Percentiles rank a stretch among this genome's conserved stretches.
Conservation (phyloP, 2,797 vertebrate genomes). For the Tangara arthus region DNA sequence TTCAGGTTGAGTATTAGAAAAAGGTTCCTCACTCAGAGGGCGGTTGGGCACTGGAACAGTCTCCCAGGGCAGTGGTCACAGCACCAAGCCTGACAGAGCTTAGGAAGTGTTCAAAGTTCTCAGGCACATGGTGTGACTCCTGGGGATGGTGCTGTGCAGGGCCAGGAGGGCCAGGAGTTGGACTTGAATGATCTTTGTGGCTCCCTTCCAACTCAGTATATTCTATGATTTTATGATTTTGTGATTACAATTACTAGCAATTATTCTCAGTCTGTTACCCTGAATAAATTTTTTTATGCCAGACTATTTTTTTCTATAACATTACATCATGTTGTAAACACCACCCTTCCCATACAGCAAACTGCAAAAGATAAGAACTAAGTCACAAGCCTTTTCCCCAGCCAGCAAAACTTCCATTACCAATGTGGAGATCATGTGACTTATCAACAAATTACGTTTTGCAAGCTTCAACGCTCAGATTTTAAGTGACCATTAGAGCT, state of each 20-base stretch:
- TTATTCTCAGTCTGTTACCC: not conserved
- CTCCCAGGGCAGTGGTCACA: not conserved
- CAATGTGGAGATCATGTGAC: not conserved
- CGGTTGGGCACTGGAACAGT: not conserved
- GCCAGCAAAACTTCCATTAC: not conserved
- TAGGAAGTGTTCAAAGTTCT: not conserved
- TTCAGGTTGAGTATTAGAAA: not conserved
- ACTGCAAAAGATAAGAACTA: not conserved
- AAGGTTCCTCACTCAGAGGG: not conserved
- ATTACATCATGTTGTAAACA: not conserved
- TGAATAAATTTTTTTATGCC: not conserved
- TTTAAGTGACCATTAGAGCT: not conserved
- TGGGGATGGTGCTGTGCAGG: not conserved
- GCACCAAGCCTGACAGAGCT: not conserved
- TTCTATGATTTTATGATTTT: not conserved
- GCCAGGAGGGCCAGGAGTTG: no score
- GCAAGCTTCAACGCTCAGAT: not conserved
- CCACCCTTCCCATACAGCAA: not conserved
- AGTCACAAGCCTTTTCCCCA: not conserved
- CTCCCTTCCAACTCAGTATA: not conserved
- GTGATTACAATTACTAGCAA: not conserved
- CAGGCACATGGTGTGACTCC: no score
- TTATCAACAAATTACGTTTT: not conserved
- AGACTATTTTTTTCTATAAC: not conserved
- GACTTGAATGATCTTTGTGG: not conserved